phyloP scores from a whole-genome alignment of 2,888 invertebrate genomes.

The Trichopoda pennipes region DNA sequence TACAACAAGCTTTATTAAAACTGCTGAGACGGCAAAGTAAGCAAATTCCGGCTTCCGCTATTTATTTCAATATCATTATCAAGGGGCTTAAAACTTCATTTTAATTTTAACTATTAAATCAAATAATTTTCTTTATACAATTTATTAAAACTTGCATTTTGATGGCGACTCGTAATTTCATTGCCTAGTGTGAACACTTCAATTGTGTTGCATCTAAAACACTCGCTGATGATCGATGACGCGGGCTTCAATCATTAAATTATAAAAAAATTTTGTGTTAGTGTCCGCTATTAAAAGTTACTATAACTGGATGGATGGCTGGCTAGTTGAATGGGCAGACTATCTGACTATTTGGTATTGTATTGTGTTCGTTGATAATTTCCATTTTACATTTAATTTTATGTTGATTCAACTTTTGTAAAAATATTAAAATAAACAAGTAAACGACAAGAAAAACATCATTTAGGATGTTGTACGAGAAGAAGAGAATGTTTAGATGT shows the following conservation, averaged over 20 bases:
- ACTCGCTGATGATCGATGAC: conserved; percentile 35
- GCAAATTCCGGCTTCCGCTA: no score
- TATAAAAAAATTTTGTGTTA: conserved; percentile 1
- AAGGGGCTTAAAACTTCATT: no score
- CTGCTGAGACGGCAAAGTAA: no score
- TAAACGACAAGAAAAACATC: conserved; percentile 10
- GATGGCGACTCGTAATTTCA: background rate
- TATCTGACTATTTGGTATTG: conserved; percentile 35
- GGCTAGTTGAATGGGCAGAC: conserved; percentile 4
- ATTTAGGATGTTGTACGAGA: conserved; percentile 8
- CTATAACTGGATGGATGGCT: background rate
- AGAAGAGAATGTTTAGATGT: background rate
- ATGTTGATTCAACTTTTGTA: conserved; percentile 66
- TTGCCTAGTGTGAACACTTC: conserved; percentile 31
- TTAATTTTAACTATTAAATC: no score
- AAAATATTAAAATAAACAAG: conserved; percentile 45
- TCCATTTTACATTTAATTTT: conserved; percentile 65
- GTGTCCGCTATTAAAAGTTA: conserved; percentile 35
- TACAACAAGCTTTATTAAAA: no score
- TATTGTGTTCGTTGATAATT: conserved; percentile 49
- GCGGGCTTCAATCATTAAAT: conserved; percentile 14
- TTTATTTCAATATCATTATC: no score
- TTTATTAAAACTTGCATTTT: no score
- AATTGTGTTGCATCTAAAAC: background rate
- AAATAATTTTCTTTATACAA: no score